These are phyloP conservation scores for Trialeurodes vaporariorum DNA, from an alignment of 1,140 invertebrate genomes.

Conservation along the genomic window DNA sequence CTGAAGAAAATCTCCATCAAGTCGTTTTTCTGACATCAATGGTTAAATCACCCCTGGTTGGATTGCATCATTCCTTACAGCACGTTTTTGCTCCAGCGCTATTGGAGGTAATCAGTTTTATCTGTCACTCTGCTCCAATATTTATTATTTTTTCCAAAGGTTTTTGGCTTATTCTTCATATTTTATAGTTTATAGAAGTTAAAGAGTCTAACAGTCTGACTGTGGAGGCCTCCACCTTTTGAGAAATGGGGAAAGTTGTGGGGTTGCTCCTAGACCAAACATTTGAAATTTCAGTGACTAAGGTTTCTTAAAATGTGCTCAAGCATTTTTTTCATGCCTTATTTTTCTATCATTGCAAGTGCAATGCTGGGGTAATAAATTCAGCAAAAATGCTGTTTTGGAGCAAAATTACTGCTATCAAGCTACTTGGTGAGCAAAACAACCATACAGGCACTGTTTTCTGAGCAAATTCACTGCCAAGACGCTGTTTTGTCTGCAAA, in stretches of 20 bases:
- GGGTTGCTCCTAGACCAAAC: neutral
- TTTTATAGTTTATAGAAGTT: neutral
- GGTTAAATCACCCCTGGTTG: slow-evolving; percentile 41
- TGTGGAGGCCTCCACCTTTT: neutral
- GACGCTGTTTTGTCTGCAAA: too few species aligned
- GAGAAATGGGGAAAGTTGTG: neutral
- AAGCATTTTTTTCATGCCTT: too few species aligned
- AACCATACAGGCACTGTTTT: too few species aligned
- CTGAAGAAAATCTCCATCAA: slow-evolving; percentile 39
- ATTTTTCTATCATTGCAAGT: too few species aligned
- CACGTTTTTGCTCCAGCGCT: slow-evolving; percentile 39
- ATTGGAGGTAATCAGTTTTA: slow-evolving; percentile 30
- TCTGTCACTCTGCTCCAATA: neutral
- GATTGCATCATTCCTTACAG: slow-evolving; percentile 42
- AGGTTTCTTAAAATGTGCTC: too few species aligned
- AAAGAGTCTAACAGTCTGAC: neutral
- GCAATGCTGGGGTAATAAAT: too few species aligned
- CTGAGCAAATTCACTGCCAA: too few species aligned
- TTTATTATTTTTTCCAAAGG: neutral
- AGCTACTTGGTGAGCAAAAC: too few species aligned
- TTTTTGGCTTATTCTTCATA: neutral
- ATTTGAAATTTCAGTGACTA: slow-evolving; percentile 12
- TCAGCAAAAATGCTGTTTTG: too few species aligned
- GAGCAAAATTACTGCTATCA: too few species aligned
- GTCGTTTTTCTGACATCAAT: slow-evolving; percentile 43